Base-by-base conservation (phyloP, 23 tunicate species). In the Phallusia fumigata region DNA sequence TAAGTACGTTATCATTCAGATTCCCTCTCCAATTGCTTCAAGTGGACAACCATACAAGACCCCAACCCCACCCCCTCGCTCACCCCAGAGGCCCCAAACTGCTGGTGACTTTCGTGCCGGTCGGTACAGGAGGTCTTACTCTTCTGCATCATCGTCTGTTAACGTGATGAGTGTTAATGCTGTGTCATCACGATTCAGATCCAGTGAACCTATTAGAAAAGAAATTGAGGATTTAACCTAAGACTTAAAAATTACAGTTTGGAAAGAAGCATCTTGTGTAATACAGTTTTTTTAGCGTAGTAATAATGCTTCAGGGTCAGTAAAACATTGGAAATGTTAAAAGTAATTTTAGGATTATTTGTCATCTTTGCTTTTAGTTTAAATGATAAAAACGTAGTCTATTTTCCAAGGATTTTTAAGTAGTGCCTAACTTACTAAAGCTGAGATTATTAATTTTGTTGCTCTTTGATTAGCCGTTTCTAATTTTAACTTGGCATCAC, bases 1-100 rank as follows among this genome's bases (percentile, higher is more conserved):
- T 40, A 40, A 40, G 10, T 40, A 40, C 47, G 8, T 10, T 3
- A 5, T 40, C 10, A 40, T 58, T 58, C 13, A 58, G 69, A 22
- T 58, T 58, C 69, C 69, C 8, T 58, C 69, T 58, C 69, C 78
- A 33, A 33, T 30, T 31, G 22, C 78, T 3, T 33, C 78, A 3
- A 19, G 30, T 31, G 30, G 78, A 21, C 45, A 24, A 19, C 45
- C 30, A 1, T 74, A 31, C 52, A 76, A 33, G n/a, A 36, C 87
- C 6, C 87, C 87, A 18, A 84, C 87, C 58, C 87, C 87, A 13
- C 69, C 69, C 3, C 90, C 90, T 12, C 84, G 64, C 0, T 86
- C 90, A 32, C 90, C 90, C 30, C 90, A 86, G 35, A 84, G 90
- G 19, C 90, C 84, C 18, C 75, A 40, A 69, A 86, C 64, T 32